Conservation (phyloP, 2,113 vertebrate genomes). For the Gallinago paraguaiae region DNA sequence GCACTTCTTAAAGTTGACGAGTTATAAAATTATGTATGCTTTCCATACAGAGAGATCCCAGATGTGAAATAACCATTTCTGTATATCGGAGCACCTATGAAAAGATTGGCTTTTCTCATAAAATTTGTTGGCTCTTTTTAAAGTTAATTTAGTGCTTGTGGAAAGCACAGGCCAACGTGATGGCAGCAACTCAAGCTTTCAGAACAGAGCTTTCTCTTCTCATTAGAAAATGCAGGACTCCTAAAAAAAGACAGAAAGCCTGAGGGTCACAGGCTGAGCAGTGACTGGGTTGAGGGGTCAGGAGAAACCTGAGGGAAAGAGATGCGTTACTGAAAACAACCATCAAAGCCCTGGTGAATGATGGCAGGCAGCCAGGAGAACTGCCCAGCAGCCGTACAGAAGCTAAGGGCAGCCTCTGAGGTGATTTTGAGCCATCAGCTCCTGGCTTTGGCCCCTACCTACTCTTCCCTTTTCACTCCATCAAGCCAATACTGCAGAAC, state of each 20-base stretch:
- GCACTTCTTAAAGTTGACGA: conserved; percentile 13
- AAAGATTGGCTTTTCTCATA: not conserved
- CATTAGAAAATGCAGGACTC: not conserved
- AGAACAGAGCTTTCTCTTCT: not conserved
- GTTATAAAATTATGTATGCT: conserved; percentile 29
- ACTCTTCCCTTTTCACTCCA: not conserved
- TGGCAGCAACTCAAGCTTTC: not conserved
- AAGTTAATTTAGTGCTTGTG: not conserved
- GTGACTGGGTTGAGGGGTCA: not conserved
- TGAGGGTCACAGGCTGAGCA: not conserved
- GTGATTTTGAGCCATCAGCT: not conserved
- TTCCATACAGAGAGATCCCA: conserved; percentile 10
- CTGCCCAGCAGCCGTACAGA: not conserved
- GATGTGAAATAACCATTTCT: conserved; percentile 34
- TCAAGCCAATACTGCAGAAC: not conserved
- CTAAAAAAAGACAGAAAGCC: not conserved
- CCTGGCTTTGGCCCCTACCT: not conserved
- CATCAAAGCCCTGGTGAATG: not conserved
- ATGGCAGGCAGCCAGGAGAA: not conserved
- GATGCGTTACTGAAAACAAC: not conserved
- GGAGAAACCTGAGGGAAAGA: not conserved
- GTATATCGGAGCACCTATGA: not conserved
- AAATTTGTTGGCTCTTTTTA: not conserved
- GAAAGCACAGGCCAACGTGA: not conserved
- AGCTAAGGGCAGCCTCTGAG: not conserved